Conservation (phyloP, 2,113 vertebrate species). For the Passerina amoena region DNA sequence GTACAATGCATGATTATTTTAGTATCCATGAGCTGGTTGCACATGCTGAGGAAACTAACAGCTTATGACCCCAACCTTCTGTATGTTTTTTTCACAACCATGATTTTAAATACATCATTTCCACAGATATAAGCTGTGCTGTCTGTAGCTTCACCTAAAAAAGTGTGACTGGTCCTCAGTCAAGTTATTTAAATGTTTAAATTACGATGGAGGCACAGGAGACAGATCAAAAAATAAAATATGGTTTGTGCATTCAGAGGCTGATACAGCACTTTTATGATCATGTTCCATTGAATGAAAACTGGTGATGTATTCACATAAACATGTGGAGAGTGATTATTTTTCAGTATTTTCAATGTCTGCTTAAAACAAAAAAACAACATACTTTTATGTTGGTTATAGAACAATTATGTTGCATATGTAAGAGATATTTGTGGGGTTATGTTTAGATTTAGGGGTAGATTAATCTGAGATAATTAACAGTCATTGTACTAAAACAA, state of each 20-base stretch:
- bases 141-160: background rate
- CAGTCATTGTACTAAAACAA: background rate
- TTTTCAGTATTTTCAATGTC: background rate
- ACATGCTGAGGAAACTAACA: background rate
- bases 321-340: background rate
- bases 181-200: background rate
- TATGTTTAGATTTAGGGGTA: background rate
- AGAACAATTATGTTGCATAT: background rate
- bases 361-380: background rate
- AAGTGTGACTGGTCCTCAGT: background rate
- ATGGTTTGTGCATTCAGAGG: background rate
- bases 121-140: background rate
- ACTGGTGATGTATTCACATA: background rate
- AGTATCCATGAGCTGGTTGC: background rate
- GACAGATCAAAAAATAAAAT: background rate
- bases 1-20: background rate
- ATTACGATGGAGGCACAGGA: background rate
- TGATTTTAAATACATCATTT: background rate
- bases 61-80: background rate
- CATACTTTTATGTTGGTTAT: background rate
- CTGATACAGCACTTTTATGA: background rate
- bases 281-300: background rate
- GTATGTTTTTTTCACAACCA: background rate
- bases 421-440: background rate
- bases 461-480: background rate